Evolutionary conservation across 2,113 vertebrate species (phyloP).

Genomic region (Spea bombifrons): DNA sequence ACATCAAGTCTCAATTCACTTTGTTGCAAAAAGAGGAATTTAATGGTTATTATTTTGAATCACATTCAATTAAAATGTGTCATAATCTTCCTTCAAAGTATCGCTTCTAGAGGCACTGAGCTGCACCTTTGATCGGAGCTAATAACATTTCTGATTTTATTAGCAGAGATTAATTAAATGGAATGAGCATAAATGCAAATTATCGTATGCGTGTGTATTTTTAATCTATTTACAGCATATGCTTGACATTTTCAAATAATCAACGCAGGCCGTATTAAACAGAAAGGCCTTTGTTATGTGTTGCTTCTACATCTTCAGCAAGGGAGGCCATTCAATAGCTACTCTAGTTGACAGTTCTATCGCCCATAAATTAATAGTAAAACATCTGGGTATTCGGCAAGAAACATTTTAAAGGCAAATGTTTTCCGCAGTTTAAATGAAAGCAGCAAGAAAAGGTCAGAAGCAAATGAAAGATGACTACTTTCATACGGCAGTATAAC

Average conservation of each 20-base stretch:
- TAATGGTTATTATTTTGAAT: conserved; percentile 36
- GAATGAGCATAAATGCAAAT: conserved; percentile 17
- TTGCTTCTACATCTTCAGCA: not conserved
- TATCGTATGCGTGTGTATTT: conserved; percentile 1
- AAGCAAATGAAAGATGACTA: not conserved
- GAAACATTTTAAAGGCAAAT: not conserved
- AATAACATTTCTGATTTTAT: conserved; percentile 10
- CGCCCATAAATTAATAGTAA: not conserved
- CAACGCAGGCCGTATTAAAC: not conserved
- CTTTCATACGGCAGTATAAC: not conserved
- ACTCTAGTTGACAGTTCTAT: not conserved
- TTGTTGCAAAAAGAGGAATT: conserved; percentile 11
- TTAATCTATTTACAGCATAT: conserved; percentile 27
- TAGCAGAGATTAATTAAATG: conserved; percentile 20
- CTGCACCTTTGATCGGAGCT: conserved; percentile 18
- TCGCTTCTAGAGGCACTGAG: conserved; percentile 6
- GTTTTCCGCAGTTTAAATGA: not conserved
- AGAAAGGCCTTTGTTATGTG: conserved; percentile 15
- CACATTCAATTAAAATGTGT: conserved; percentile 40
- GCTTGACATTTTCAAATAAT: conserved; percentile 22
- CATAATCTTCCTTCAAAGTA: conserved; percentile 16
- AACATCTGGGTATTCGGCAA: conserved; percentile 1
- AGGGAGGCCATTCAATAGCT: not conserved
- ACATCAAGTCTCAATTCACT: not conserved
- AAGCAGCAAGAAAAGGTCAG: not conserved